Conservation (phyloP, 2,888 invertebrate genomes). For the Priocnemis perturbator region DNA sequence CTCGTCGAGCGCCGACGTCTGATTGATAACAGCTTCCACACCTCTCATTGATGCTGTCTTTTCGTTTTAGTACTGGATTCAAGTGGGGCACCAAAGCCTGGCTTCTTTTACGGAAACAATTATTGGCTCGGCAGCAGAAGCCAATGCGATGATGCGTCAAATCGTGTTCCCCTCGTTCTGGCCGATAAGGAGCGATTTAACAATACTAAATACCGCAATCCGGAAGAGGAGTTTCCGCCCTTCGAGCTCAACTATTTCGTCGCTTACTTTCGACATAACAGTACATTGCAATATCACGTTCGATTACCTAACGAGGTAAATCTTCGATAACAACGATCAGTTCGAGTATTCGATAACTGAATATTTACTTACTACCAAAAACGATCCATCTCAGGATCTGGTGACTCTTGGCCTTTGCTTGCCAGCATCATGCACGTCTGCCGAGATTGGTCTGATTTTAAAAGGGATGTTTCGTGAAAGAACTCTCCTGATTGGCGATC, state of each 20-base stretch:
- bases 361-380: neutral
- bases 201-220: constrained; percentile 60
- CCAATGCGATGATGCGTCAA: constrained; percentile 76
- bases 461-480: constrained; percentile 64
- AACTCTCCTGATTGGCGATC: constrained; percentile 66
- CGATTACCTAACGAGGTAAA: constrained; percentile 73
- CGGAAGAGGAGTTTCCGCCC: constrained; percentile 72
- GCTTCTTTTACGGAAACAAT: constrained; percentile 79
- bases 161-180: constrained; percentile 62
- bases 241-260: constrained; percentile 71
- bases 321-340: neutral
- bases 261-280: constrained; percentile 74
- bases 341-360: neutral
- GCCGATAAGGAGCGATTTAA: constrained; percentile 55
- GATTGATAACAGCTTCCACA: too few relatives aligned
- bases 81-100: constrained; percentile 77
- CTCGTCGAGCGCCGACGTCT: neutral
- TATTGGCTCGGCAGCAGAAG: constrained; percentile 78
- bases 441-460: constrained; percentile 68
- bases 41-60: too few relatives aligned
- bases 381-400: constrained; percentile 68
- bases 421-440: constrained; percentile 75
- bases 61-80: constrained; percentile 76
- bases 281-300: constrained; percentile 73
- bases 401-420: constrained; percentile 78